Base-by-base conservation (phyloP, 2,113 vertebrate genomes). In the Heterocephalus glaber region DNA sequence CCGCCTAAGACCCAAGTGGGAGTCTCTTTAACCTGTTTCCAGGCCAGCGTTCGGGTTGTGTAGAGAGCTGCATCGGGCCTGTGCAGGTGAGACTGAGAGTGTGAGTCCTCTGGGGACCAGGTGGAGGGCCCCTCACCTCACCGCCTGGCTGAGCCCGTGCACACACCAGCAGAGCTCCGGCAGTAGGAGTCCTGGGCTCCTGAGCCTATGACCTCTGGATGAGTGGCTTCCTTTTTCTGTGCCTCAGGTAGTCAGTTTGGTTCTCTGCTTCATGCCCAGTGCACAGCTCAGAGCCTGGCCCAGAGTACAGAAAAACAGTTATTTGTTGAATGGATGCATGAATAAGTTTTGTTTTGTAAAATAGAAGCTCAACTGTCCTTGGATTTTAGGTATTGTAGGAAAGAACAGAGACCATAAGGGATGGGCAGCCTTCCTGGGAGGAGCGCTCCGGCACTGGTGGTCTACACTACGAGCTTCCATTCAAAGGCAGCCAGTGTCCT, bases 281-380 rank as follows among this genome's bases (percentile, higher is more conserved):
- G 38, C 41, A 60, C 72, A 58, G 56, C 60, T 89, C 28, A 89
- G 33, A 68, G 35, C 82, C 70, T 90, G 58, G 26, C 22, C 65
- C 66, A 85, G 58, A 85, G 56, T n/a, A 30, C 72, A 70, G 81
- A 54, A 26, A 47, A 63, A 70, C 58, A 90, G 68, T 4, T 56
- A 90, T 66, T 56, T 95, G 47, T 74, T 72, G 38, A 90, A 72
- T 76, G 65, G 94, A 84, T 76, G 65, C 94, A 84, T 77, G 56
- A 95, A 86, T 92, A 41, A 72, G n/a, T 33, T 89, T 56, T 41
- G 17, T 65, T 92, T 95, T 89, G 47, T 79, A 41, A 90, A 92
- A 60, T 41, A 41, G 89, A 94, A 94, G 24, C 28, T 2, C 3
- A 44, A 44, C 56, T 44, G 8, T 33, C 52, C 88, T 16, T 85